Evolutionary conservation across 2,888 invertebrate genomes (phyloP), one percentile per base, ranked within the genome.

Genomic region (Eupithecia subfuscata): DNA sequence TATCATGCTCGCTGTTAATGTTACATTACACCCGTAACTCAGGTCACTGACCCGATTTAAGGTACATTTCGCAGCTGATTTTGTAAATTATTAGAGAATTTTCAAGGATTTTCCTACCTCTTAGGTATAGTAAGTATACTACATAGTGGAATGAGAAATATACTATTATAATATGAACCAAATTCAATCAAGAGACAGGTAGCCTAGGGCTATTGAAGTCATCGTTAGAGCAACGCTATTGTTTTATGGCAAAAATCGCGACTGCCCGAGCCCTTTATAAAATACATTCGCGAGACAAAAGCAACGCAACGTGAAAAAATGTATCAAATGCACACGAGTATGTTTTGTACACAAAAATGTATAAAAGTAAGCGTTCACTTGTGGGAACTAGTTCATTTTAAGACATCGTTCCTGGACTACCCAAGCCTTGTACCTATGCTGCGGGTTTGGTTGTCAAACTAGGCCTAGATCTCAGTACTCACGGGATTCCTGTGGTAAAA

Each of bases 261-360:
- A 56, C 22, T 22, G 12, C 9, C 56, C 56, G n/a, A 52, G 52
- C n/a, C 52, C n/a, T n/a, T 3, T 12, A 56, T n/a, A 22, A 52
- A 56, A 56, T 52, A 56, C 22, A 56, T 4, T 11, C n/a, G 22
- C 22, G n/a, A 56, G 56, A 56, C 56, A 56, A 56, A 22, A 56
- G 52, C 52, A 9, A n/a, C n/a, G 56, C 56, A 56, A 56, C 22
- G 56, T 56, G 56, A n/a, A 52, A 52, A 52, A n/a, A 56, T 56
- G 9, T 56, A 12, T 12, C 22, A n/a, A 56, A 56, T 12, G 22
- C 56, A 56, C 56, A 56, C 56, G 56, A 56, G 56, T 56, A 11
- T 22, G 22, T 22, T 11, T 56, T 7, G 2, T 8, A 56, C n/a
- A 12, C 2, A 22, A 56, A 56, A 22, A 56, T 3, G 30, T 30